Percentiles rank a stretch among this genome's conserved stretches.
Evolutionary conservation across 2,888 invertebrate genomes (phyloP).

Genomic region (Scaptomyza parva): DNA sequence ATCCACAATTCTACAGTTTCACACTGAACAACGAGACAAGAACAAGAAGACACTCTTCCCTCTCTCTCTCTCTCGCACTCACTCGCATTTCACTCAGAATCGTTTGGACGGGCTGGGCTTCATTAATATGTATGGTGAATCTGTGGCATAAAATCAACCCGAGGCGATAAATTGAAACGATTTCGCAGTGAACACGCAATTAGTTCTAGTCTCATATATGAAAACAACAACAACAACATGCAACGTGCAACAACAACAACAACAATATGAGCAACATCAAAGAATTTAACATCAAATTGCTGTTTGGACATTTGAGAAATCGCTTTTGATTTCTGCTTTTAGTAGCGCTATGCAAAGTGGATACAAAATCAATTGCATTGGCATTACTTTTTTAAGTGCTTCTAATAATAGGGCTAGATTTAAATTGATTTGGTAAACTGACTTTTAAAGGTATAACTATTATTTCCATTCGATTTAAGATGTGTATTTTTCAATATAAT

Average conservation of each 20-base stretch:
- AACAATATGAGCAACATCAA: slow-evolving; percentile 16
- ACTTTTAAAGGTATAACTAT: not conserved
- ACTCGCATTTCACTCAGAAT: slow-evolving; percentile 22
- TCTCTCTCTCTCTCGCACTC: slow-evolving; percentile 25
- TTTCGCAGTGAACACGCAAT: slow-evolving; percentile 78
- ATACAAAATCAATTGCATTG: not conserved
- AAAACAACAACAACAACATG: slow-evolving; percentile 5
- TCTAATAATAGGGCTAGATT: slow-evolving; percentile 26
- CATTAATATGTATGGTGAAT: slow-evolving; percentile 69
- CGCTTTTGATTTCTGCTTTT: slow-evolving; percentile 40
- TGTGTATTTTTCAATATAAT: too few relatives aligned
- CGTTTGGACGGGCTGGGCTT: slow-evolving; percentile 39
- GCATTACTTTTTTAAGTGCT: slow-evolving; percentile 6
- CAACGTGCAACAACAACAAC: slow-evolving; percentile 5
- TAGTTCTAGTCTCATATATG: slow-evolving; percentile 66
- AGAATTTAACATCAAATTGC: slow-evolving; percentile 58
- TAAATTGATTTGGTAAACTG: not conserved
- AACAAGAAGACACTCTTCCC: slow-evolving; percentile 19
- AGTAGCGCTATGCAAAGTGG: slow-evolving; percentile 36
- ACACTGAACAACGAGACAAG: not conserved
- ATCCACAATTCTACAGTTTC: slow-evolving; percentile 2
- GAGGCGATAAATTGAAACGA: slow-evolving; percentile 79
- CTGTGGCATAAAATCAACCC: slow-evolving; percentile 74
- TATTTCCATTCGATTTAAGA: not conserved
- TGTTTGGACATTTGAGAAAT: slow-evolving; percentile 63